Evolutionary conservation across 2,888 invertebrate species (phyloP).

Genomic region (Mythimna ferrago): DNA sequence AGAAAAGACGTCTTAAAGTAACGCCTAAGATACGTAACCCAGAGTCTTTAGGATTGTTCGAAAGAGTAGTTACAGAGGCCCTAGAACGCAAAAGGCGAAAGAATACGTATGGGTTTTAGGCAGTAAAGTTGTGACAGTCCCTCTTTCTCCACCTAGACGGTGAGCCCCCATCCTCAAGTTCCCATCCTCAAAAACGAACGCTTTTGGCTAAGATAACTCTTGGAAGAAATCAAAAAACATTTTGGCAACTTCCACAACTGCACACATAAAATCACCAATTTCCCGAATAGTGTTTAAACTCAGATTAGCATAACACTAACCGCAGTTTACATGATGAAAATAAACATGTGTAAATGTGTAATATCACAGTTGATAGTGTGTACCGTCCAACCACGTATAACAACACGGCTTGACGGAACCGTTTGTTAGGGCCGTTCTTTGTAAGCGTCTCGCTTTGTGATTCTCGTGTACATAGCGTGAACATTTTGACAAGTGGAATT

Average conservation of each 20-base stretch:
- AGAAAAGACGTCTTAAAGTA: no score
- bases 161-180: no score
- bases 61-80: no score
- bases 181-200: not conserved
- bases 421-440: conserved; percentile 87
- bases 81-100: no score
- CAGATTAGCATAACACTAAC: conserved; percentile 53
- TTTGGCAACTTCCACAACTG: not conserved
- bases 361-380: conserved; percentile 77
- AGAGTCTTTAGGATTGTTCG: no score
- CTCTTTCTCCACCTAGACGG: no score
- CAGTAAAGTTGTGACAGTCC: no score
- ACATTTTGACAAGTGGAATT: conserved; percentile 88
- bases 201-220: not conserved
- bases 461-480: conserved; percentile 84
- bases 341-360: conserved; percentile 74
- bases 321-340: conserved; percentile 66
- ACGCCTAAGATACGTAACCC: no score
- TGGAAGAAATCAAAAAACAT: not conserved
- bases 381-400: conserved; percentile 78
- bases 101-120: no score
- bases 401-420: conserved; percentile 83
- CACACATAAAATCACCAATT: not conserved
- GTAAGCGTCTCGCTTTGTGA: conserved; percentile 87
- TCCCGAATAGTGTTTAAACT: conserved; percentile 21